These are phyloP conservation scores for Ametastegia equiseti DNA, from an alignment of 2,888 invertebrate species.

Conservation along the genomic window DNA sequence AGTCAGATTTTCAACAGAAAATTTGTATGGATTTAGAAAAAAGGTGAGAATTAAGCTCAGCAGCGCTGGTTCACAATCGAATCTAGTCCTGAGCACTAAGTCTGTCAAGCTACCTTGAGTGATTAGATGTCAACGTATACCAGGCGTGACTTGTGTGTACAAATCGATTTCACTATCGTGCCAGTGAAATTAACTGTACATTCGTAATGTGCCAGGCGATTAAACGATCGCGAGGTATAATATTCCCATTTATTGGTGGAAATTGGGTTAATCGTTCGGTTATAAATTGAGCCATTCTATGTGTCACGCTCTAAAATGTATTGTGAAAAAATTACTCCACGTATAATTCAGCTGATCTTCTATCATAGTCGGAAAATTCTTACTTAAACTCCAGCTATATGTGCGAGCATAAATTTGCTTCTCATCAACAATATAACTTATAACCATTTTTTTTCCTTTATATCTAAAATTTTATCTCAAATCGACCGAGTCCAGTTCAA, in stretches of 20 bases:
- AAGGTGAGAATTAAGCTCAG: background rate
- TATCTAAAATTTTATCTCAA: background rate
- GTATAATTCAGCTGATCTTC: too few species aligned
- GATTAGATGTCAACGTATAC: constrained; percentile 1
- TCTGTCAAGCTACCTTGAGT: background rate
- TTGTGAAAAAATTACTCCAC: background rate
- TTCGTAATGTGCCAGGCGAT: background rate
- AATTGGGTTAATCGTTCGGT: background rate
- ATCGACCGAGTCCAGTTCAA: background rate
- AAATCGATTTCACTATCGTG: constrained; percentile 1
- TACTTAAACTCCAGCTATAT: too few species aligned
- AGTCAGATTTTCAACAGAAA: background rate
- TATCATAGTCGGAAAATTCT: background rate
- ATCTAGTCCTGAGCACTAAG: background rate
- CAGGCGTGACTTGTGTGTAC: background rate
- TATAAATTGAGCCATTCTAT: background rate
- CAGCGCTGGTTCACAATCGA: background rate
- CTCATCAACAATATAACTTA: too few species aligned
- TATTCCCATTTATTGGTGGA: background rate
- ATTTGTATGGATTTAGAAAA: background rate
- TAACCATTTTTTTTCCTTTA: too few species aligned
- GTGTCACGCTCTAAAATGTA: background rate
- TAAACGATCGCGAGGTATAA: background rate
- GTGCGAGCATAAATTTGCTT: too few species aligned
- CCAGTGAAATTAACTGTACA: background rate